phyloP scores from a whole-genome alignment of 2,888 invertebrate species.

The Podabrus alpinus region DNA sequence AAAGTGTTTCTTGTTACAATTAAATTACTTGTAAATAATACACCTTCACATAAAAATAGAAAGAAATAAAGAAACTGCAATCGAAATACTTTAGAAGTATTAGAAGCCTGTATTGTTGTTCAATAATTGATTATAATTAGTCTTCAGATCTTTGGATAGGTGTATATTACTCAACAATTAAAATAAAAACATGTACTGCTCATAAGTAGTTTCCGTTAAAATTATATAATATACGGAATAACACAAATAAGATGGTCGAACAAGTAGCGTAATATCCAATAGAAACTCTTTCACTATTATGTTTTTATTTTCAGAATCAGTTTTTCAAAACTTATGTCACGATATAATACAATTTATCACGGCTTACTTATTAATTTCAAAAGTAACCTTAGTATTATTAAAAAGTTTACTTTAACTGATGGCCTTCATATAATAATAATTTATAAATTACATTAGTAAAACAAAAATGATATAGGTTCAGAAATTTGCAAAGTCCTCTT shows the following conservation, averaged over 20 bases:
- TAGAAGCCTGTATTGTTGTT: neutral
- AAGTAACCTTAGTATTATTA: neutral
- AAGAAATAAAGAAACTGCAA: neutral
- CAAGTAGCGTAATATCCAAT: neutral
- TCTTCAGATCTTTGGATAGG: neutral
- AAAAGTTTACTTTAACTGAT: neutral
- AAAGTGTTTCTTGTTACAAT: neutral
- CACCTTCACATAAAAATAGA: neutral
- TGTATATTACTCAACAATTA: neutral
- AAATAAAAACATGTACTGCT: neutral
- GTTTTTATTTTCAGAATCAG: neutral
- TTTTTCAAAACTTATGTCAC: neutral
- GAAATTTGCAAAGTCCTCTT: neutral
- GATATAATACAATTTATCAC: neutral
- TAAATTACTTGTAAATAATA: neutral
- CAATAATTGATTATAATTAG: too few species aligned
- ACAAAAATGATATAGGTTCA: neutral
- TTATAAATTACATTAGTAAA: neutral
- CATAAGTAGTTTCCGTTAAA: neutral
- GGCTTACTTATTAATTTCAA: neutral
- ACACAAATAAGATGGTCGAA: neutral
- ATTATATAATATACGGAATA: too few species aligned
- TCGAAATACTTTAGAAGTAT: neutral
- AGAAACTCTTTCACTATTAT: neutral
- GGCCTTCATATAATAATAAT: neutral